These are phyloP conservation scores for Schrankia costaestrigalis DNA, from an alignment of 2,888 invertebrate species.

Conservation along the genomic window DNA sequence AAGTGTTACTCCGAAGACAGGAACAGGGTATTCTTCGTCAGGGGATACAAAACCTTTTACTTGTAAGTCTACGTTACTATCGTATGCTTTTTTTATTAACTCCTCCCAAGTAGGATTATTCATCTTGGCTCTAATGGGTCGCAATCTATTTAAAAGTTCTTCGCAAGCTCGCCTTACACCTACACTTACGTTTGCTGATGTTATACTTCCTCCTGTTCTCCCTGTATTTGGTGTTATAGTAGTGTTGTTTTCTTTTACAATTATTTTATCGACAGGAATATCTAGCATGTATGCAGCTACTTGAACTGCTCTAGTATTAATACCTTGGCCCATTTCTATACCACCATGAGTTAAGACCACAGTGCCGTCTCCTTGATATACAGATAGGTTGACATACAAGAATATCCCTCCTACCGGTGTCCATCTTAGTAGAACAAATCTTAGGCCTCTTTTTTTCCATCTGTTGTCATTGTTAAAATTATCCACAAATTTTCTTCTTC, in stretches of 20 bases:
- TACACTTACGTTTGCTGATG: slow-evolving; percentile 59
- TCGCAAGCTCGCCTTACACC: slow-evolving; percentile 39
- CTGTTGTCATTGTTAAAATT: slow-evolving; percentile 82
- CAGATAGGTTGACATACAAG: slow-evolving; percentile 74
- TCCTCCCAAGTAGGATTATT: slow-evolving; percentile 77
- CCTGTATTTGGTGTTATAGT: slow-evolving; percentile 20
- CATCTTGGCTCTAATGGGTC: slow-evolving; percentile 68
- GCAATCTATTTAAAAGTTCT: slow-evolving; percentile 39
- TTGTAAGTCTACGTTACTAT: slow-evolving; percentile 74
- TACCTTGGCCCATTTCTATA: slow-evolving; percentile 87
- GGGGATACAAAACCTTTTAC: slow-evolving; percentile 84
- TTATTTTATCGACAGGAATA: slow-evolving; percentile 22
- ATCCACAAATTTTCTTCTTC: slow-evolving; percentile 67
- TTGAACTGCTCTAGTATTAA: slow-evolving; percentile 88
- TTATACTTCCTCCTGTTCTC: slow-evolving; percentile 21
- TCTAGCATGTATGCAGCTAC: slow-evolving; percentile 47
- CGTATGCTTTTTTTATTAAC: slow-evolving; percentile 76
- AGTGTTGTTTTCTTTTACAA: slow-evolving; percentile 25
- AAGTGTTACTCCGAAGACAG: slow-evolving; percentile 17
- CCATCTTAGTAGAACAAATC: slow-evolving; percentile 82
- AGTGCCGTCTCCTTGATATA: slow-evolving; percentile 84
- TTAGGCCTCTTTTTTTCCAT: slow-evolving; percentile 85
- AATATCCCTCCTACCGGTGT: slow-evolving; percentile 49
- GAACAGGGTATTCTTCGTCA: slow-evolving; percentile 12
- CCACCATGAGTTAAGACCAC: slow-evolving; percentile 84